These are phyloP conservation scores for Tragelaphus eurycerus DNA, from an alignment of 2,797 vertebrate species.

Conservation along the genomic window DNA sequence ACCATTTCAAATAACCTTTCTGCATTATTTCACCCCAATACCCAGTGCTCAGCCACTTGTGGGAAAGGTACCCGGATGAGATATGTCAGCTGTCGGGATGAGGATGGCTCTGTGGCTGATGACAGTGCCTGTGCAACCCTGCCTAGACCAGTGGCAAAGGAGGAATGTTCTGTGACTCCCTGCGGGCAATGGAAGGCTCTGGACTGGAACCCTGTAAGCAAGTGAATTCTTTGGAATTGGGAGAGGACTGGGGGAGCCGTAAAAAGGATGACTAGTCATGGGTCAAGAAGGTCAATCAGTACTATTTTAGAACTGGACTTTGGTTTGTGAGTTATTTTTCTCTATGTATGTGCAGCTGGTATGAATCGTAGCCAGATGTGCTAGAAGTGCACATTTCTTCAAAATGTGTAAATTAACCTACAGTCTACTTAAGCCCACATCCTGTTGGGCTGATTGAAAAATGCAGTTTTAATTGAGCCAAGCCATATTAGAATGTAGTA, in stretches of 20 bases:
- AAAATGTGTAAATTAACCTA: neutral
- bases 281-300: neutral
- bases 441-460: neutral
- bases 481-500: neutral
- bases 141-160: conserved; percentile 90
- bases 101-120: conserved; percentile 94
- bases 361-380: neutral
- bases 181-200: conserved; percentile 97
- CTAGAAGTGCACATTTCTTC: neutral
- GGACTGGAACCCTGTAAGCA: conserved; percentile 96
- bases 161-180: conserved; percentile 90
- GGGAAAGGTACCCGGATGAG: conserved; percentile 96
- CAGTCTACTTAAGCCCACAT: neutral
- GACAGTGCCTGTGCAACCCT: conserved; percentile 91
- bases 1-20: neutral
- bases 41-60: conserved; percentile 95
- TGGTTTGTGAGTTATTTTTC: neutral
- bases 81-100: conserved; percentile 97
- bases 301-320: neutral
- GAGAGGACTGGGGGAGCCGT: neutral
- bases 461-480: neutral
- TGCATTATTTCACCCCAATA: conserved; percentile 42
- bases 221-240: neutral
- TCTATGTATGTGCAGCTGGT: neutral
- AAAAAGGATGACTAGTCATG: neutral